phyloP scores from a whole-genome alignment of 2,797 vertebrate genomes.

The Crax fasciolata region DNA sequence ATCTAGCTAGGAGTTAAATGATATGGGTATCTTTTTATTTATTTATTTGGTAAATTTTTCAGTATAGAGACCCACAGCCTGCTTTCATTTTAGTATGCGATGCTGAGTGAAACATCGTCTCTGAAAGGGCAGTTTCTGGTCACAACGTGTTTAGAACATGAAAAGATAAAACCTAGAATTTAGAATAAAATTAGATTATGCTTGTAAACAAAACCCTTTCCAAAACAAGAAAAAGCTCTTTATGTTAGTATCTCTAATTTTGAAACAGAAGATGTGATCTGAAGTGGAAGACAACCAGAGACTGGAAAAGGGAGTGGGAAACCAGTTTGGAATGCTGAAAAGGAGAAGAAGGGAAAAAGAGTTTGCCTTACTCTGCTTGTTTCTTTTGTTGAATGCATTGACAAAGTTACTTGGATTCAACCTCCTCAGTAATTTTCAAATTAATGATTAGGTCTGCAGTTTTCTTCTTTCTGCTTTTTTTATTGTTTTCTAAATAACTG shows the following conservation, averaged over 20 bases:
- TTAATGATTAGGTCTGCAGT: neutral
- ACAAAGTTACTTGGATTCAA: neutral
- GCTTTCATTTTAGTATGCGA: neutral
- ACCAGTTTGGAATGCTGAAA: neutral
- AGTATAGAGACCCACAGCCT: neutral
- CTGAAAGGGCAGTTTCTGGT: neutral
- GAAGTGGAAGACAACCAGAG: neutral
- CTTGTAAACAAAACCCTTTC: neutral
- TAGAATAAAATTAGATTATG: neutral
- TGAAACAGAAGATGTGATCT: neutral
- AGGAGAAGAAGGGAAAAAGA: neutral
- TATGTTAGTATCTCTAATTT: neutral
- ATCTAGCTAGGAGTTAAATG: neutral
- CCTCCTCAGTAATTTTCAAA: neutral
- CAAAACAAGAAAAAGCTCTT: neutral
- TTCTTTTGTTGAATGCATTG: neutral
- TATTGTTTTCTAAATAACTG: neutral
- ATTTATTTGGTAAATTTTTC: neutral
- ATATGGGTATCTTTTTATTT: neutral
- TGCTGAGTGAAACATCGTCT: neutral
- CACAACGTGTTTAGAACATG: neutral
- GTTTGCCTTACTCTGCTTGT: neutral
- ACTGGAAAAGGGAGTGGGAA: neutral
- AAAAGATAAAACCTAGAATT: neutral
- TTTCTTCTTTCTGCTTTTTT: neutral